Percentiles rank a stretch among this genome's conserved stretches.
These are phyloP conservation scores for Eupleurogrammus muticus DNA, from an alignment of 2,797 vertebrate genomes.

Conservation along the genomic window DNA sequence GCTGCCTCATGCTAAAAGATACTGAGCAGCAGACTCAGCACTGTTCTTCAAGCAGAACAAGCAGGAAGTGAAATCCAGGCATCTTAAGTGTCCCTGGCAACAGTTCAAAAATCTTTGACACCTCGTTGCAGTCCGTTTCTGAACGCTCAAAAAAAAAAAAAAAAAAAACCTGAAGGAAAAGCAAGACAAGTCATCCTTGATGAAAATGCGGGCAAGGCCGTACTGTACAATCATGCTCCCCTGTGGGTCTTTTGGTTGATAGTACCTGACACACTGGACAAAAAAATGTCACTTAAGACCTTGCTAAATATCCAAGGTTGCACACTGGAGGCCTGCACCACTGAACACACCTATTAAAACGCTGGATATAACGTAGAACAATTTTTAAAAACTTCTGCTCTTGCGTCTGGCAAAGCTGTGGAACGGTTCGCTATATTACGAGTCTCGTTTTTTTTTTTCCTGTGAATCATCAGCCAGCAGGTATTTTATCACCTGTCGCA, in stretches of 20 bases:
- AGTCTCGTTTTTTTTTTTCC: not conserved
- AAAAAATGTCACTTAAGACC: slow-evolving; percentile 8
- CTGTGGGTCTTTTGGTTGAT: not conserved
- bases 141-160: slow-evolving; percentile 13
- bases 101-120: slow-evolving; percentile 31
- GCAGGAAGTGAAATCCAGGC: slow-evolving; percentile 20
- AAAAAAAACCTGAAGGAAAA: slow-evolving; percentile 4
- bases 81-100: slow-evolving; percentile 16
- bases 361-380: not conserved
- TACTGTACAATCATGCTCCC: not conserved
- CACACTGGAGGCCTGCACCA: not conserved
- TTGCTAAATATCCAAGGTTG: slow-evolving; percentile 4
- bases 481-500: not conserved
- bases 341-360: not conserved
- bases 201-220: not conserved
- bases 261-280: not conserved
- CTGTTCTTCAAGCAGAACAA: slow-evolving; percentile 1
- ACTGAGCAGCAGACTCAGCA: not conserved
- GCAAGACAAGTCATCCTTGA: slow-evolving; percentile 1
- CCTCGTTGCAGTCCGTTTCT: slow-evolving; percentile 1
- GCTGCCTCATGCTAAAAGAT: not conserved
- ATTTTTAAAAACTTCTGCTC: not conserved
- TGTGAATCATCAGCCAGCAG: not conserved
- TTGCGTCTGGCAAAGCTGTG: not conserved
- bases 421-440: not conserved